A percentile compares a stretch with the other conserved stretches of the same genome.
Evolutionary conservation across 2,888 invertebrate species (phyloP).

Genomic region (Acrobasis repandana): DNA sequence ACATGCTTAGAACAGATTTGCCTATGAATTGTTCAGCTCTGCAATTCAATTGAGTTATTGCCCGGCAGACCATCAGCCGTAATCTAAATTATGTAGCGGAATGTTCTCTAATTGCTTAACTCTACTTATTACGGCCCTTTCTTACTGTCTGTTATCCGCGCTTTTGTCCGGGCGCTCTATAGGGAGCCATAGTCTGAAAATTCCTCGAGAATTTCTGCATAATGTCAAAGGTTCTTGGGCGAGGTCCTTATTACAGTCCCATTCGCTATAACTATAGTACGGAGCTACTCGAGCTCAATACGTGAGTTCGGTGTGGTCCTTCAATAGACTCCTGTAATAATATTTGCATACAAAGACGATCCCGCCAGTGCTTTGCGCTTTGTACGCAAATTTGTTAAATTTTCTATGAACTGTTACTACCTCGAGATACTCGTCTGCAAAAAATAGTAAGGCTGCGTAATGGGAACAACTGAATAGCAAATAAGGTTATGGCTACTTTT

Average conservation of each 20-base stretch:
- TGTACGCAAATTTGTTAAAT: conserved; percentile 69
- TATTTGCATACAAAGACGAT: conserved; percentile 75
- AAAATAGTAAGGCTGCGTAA: conserved; percentile 19
- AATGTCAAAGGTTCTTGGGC: conserved; percentile 49
- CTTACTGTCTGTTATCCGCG: conserved; percentile 32
- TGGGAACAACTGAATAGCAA: neutral
- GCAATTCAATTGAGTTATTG: conserved; percentile 64
- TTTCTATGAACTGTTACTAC: conserved; percentile 55
- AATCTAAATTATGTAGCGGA: conserved; percentile 37
- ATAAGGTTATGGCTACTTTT: conserved; percentile 35
- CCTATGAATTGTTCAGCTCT: conserved; percentile 73
- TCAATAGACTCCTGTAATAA: conserved; percentile 69
- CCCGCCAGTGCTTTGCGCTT: conserved; percentile 59
- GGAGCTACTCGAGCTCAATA: conserved; percentile 51
- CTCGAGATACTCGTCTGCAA: conserved; percentile 27
- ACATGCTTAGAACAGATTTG: conserved; percentile 75
- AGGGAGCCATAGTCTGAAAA: conserved; percentile 41
- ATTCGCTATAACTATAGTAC: conserved; percentile 43
- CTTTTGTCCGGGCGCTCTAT: conserved; percentile 34
- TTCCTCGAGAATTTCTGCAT: conserved; percentile 41
- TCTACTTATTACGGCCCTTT: conserved; percentile 35
- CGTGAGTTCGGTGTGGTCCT: conserved; percentile 60
- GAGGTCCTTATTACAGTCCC: conserved; percentile 53
- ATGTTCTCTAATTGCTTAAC: conserved; percentile 45
- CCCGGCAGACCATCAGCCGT: conserved; percentile 50